Percentiles rank a stretch among this genome's conserved stretches.
Conservation (phyloP, 2,113 vertebrate genomes). For the Alouatta palliata region DNA sequence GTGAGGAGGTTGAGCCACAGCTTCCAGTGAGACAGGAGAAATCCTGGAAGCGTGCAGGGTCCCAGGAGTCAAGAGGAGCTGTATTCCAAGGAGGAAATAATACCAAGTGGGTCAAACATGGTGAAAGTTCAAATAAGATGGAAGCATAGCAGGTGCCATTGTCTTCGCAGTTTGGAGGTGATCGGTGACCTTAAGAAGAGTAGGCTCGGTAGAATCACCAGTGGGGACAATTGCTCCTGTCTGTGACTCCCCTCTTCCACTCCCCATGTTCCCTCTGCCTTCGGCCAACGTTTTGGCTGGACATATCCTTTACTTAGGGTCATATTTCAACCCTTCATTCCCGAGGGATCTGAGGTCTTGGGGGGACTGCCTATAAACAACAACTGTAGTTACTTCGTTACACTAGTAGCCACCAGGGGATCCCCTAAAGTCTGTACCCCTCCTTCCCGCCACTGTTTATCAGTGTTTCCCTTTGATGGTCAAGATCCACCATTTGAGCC, state of each 20-base stretch:
- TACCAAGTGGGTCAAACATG: rapidly evolving
- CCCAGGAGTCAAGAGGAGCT: background rate
- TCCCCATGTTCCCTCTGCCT: rapidly evolving
- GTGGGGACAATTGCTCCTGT: background rate
- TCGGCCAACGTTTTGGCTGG: background rate
- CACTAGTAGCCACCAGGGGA: rapidly evolving
- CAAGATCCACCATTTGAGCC: background rate
- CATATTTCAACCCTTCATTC: background rate
- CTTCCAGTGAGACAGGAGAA: background rate
- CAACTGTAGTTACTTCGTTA: too few relatives aligned
- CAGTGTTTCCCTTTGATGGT: background rate
- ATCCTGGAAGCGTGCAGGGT: background rate
- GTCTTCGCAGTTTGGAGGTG: background rate
- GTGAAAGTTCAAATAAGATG: background rate
- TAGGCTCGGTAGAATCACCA: background rate
- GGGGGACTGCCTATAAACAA: background rate
- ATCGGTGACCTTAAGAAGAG: background rate
- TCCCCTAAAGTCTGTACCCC: background rate
- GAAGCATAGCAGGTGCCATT: rapidly evolving
- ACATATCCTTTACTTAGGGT: rapidly evolving
- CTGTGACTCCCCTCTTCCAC: background rate
- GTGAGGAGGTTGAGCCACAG: background rate
- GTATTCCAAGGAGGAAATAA: background rate
- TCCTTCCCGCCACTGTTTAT: background rate
- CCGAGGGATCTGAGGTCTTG: background rate